Evolutionary conservation across 2,113 vertebrate species (phyloP), one percentile per base, ranked within the genome.

Genomic region (Hippocampus zosterae): DNA sequence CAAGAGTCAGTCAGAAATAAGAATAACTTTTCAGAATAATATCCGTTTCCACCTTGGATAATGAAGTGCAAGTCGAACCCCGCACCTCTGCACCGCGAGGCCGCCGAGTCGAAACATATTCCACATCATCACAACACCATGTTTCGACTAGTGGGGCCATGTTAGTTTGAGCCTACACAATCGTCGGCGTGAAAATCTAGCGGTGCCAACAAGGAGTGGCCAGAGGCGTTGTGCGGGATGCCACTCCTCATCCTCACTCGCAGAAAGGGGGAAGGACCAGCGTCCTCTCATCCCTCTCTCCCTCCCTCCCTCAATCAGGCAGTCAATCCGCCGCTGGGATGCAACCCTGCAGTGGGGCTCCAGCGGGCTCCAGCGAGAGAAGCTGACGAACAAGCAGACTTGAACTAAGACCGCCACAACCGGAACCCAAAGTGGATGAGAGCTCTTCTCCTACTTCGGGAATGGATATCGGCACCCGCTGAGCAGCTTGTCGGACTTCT

Each of bases 311-410:
- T 12, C 50, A 21, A 3, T 23, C 52, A 55, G 52, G 23, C 52
- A 23, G 37, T 52, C 61, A 69, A 70, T 79, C 72, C 42, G 52
- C 78, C 75, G 74, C 48, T 16, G 79, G 76, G 84, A 80, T 87
- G 85, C 79, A 83, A 73, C 71, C 79, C 81, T 77, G 86, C 82
- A 78, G 82, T 81, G 50, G 57, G 57, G 71, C 71, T 72, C 75
- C 76, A 75, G 74, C 76, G 69, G 83, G 74, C 78, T 83, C 72
- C 83, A 73, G 81, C 80, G 71, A 72, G 48, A 79, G 69, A 82
- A 67, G 61, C 78, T 77, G 76, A 75, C 76, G 41, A 13, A 69
- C 59, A 71, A 70, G 37, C 61, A 9, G 61, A 41, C 61, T 42
- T 11, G 37, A 63, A 63, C 9, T 21, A 10, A 41, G 40, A 23